Conservation (phyloP, 2,888 invertebrate genomes). For the Phortica magna region DNA sequence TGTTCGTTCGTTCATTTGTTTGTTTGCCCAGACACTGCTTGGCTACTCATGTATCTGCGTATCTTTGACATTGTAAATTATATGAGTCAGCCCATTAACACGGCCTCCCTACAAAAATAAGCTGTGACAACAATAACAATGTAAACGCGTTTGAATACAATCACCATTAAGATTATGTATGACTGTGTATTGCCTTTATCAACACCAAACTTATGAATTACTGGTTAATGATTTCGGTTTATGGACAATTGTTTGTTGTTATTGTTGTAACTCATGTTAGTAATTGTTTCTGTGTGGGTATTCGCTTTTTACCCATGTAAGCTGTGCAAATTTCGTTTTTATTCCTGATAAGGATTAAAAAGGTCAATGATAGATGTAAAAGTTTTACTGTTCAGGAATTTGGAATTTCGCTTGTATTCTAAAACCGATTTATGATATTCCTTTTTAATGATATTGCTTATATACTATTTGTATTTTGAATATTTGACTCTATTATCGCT, state of each 20-base stretch:
- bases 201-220: slow-evolving; percentile 23
- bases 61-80: slow-evolving; percentile 1
- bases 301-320: no score
- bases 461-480: no score
- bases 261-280: neutral
- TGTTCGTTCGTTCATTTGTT: neutral
- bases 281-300: slow-evolving; percentile 41
- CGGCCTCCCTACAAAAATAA: neutral
- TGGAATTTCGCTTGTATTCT: no score
- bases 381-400: no score
- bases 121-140: slow-evolving; percentile 5
- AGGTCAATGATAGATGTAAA: no score
- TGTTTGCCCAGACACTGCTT: neutral
- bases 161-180: slow-evolving; percentile 31
- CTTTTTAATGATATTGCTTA: no score
- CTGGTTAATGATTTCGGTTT: slow-evolving; percentile 20
- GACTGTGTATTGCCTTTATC: slow-evolving; percentile 15
- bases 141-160: neutral
- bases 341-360: no score
- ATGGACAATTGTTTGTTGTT: slow-evolving; percentile 8
- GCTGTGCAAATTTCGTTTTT: no score
- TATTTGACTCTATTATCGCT: no score
- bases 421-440: no score
- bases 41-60: neutral
- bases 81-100: neutral